Base-by-base conservation (phyloP, 2,888 invertebrate species). In the Sturmia bella region DNA sequence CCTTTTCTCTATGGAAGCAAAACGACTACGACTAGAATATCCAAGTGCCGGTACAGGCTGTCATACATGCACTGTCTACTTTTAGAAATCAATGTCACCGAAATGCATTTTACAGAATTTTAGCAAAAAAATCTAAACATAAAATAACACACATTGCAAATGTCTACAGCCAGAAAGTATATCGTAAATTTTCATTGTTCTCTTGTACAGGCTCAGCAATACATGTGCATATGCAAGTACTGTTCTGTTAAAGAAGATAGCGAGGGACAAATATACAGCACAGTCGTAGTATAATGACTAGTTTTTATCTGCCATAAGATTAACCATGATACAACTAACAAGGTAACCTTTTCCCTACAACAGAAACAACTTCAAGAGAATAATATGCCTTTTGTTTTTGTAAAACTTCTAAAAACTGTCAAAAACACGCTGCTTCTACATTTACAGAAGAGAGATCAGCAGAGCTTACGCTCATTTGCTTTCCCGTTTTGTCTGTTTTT, bases 81-180 rank as follows among this genome's bases (percentile, higher is more conserved):
- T 78, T 79, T 77, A 80, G 80, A 84, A 84, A 85, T 85, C 85
- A 85, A 85, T 85, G 85, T 83, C 85, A 85, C 80, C 74, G 75
- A 84, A 84, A 83, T 84, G 83, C 83, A 84, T 76, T 75, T 32
- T 72, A 69, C 79, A 63, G 32, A 56, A 64, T 70, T 82, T 70
- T 45, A 19, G 32, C 21, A 19, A 45, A 64, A 45, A n/a, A 21
- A 56, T 24, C 37, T 17, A 63, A 70, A 57, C 13, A n/a, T n/a
- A 32, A 45, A 61, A 17, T 2, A 32, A 32, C 45, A 76, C 75
- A 59, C 80, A 78, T 74, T 76, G 66, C 87, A 54, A 66, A 45
- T 80, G 76, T 80, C 83, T 80, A 69, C 63, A 64, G 59, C 57
- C 50, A 39, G 61, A 68, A 59, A 59, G 56, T 69, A 52, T 73